Percentiles rank a stretch among this genome's conserved stretches.
Conservation (phyloP, 1,140 invertebrate species). For the Drosophila bifasciata region DNA sequence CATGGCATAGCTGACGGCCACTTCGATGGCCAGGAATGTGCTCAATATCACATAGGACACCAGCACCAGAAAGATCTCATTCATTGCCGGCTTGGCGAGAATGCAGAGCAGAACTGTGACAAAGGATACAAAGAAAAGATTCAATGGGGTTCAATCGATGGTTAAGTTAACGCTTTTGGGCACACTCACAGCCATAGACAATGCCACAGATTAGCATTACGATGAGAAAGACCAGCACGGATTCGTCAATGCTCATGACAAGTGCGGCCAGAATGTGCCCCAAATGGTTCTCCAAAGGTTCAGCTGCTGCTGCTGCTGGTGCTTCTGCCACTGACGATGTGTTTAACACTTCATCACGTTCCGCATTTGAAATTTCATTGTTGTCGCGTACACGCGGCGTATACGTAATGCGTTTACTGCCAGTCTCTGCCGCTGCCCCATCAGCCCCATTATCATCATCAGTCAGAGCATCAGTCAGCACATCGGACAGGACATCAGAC, state of each 20-base stretch:
- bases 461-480: slow-evolving; percentile 8
- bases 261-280: slow-evolving; percentile 48
- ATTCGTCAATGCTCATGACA: slow-evolving; percentile 72
- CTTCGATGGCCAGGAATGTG: slow-evolving; percentile 89
- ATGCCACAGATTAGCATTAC: slow-evolving; percentile 84
- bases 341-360: slow-evolving; percentile 73
- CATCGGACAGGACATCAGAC: slow-evolving; percentile 30
- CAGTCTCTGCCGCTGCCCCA: slow-evolving; percentile 1
- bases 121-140: slow-evolving; percentile 17
- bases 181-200: slow-evolving; percentile 85
- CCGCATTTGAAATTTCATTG: slow-evolving; percentile 48
- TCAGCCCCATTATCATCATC: slow-evolving; percentile 19
- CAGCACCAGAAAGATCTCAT: slow-evolving; percentile 93
- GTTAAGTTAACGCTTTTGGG: background rate
- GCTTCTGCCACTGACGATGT: slow-evolving; percentile 18
- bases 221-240: slow-evolving; percentile 84
- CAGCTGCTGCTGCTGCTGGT: background rate
- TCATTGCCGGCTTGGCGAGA: slow-evolving; percentile 92
- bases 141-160: slow-evolving; percentile 23
- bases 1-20: slow-evolving; percentile 85
- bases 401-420: slow-evolving; percentile 66
- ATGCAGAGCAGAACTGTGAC: slow-evolving; percentile 88
- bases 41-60: slow-evolving; percentile 92
- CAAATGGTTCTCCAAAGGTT: slow-evolving; percentile 40
- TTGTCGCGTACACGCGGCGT: slow-evolving; percentile 54